phyloP scores from a whole-genome alignment of 2,888 invertebrate genomes.

The Drosophila subquinaria region DNA sequence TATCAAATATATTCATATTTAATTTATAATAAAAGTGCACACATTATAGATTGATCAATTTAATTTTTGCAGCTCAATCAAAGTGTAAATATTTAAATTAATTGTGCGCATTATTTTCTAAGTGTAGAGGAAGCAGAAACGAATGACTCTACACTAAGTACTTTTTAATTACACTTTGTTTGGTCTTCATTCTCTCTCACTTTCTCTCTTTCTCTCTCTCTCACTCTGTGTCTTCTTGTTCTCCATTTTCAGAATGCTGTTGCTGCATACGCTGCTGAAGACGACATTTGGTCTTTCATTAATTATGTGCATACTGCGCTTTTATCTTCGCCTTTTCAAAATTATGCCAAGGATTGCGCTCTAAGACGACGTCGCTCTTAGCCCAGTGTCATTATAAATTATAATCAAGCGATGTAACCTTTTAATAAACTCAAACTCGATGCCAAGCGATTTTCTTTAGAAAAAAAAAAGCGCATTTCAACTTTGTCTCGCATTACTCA shows the following conservation, averaged over 20 bases:
- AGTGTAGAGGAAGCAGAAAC: slow-evolving; percentile 6
- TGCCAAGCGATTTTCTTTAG: slow-evolving; percentile 48
- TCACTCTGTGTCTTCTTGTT: slow-evolving; percentile 5
- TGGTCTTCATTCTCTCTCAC: slow-evolving; percentile 25
- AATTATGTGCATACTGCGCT: slow-evolving; percentile 82
- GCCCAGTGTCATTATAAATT: slow-evolving; percentile 64
- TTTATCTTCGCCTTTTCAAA: slow-evolving; percentile 82
- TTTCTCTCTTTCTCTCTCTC: slow-evolving; percentile 35
- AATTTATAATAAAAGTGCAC: neutral
- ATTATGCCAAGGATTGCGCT: slow-evolving; percentile 78
- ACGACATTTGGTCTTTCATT: slow-evolving; percentile 83
- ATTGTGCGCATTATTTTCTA: neutral
- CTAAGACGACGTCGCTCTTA: slow-evolving; percentile 35
- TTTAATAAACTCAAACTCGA: slow-evolving; percentile 71
- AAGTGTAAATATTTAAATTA: neutral
- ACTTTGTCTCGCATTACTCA: slow-evolving; percentile 73
- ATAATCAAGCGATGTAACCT: slow-evolving; percentile 60
- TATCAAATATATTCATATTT: neutral
- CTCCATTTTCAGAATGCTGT: slow-evolving; percentile 69
- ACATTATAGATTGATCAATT: neutral
- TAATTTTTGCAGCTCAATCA: neutral
- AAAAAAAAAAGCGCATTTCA: slow-evolving; percentile 38
- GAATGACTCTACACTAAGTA: slow-evolving; percentile 64
- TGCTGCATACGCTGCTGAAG: slow-evolving; percentile 84
- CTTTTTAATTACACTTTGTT: slow-evolving; percentile 82